These are phyloP conservation scores for Macrosteles quadrilineatus DNA, from an alignment of 1,140 invertebrate genomes.

Conservation along the genomic window DNA sequence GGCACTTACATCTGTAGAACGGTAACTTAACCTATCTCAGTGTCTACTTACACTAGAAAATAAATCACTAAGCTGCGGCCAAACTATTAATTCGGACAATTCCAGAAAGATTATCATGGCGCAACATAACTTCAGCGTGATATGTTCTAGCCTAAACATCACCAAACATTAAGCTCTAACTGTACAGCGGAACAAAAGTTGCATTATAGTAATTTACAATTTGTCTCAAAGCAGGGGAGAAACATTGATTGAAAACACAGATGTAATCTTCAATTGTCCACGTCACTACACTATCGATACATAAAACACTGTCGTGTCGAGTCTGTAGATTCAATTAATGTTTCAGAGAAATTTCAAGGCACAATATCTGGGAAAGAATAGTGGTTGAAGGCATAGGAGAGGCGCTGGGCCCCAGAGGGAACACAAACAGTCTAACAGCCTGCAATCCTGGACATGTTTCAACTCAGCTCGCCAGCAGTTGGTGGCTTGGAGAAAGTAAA, in stretches of 20 bases:
- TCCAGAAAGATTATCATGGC: constrained; percentile 26
- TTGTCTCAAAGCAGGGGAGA: background rate
- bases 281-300: background rate
- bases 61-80: background rate
- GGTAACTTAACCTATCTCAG: background rate
- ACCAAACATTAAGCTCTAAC: background rate
- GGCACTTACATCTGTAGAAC: constrained; percentile 12
- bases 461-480: background rate
- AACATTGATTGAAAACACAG: constrained; percentile 21
- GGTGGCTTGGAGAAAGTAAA: background rate
- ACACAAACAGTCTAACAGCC: background rate
- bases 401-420: background rate
- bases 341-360: constrained; percentile 23
- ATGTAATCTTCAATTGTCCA: background rate
- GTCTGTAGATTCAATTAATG: constrained; percentile 18
- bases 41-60: constrained; percentile 1
- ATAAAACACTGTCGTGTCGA: background rate
- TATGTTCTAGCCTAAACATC: constrained; percentile 4
- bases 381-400: constrained; percentile 24
- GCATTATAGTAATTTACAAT: background rate
- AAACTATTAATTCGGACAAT: constrained; percentile 29
- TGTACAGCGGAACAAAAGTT: background rate
- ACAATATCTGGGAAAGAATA: constrained; percentile 24
- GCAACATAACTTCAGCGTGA: background rate
- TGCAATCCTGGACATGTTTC: background rate